Conservation (phyloP, 2,888 invertebrate genomes). For the Drosophila fungiperda region DNA sequence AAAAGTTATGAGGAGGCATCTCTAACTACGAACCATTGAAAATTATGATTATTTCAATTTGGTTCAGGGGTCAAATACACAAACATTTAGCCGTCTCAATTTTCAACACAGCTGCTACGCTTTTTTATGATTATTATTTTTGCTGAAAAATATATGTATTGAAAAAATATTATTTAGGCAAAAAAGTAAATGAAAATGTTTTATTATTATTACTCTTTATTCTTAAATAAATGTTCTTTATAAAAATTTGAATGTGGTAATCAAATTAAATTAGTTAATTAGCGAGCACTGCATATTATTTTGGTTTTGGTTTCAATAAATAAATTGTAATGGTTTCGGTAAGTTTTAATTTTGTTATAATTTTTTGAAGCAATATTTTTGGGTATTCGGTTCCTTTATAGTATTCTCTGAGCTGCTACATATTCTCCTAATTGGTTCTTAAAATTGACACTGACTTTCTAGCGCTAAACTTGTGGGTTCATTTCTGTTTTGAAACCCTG, state of each 20-base stretch:
- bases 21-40: slow-evolving; percentile 18
- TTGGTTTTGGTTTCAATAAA: background rate
- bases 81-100: background rate
- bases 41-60: slow-evolving; percentile 22
- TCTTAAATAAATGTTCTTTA: too few relatives aligned
- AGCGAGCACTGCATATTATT: background rate
- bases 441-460: background rate
- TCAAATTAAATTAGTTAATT: background rate
- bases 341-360: background rate
- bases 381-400: background rate
- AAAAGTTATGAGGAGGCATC: slow-evolving; percentile 52
- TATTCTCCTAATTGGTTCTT: background rate
- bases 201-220: too few relatives aligned
- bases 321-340: background rate
- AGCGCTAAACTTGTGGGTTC: background rate
- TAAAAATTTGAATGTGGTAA: background rate
- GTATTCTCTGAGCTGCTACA: background rate
- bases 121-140: background rate
- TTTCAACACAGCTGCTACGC: background rate
- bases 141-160: background rate
- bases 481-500: background rate
- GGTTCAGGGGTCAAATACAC: background rate
- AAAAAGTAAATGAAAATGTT: too few relatives aligned
- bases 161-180: background rate
- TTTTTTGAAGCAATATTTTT: too few relatives aligned